A percentile compares a stretch with the other conserved stretches of the same genome.
These are phyloP conservation scores for Huso huso DNA, from an alignment of 2,797 vertebrate species.

Conservation along the genomic window DNA sequence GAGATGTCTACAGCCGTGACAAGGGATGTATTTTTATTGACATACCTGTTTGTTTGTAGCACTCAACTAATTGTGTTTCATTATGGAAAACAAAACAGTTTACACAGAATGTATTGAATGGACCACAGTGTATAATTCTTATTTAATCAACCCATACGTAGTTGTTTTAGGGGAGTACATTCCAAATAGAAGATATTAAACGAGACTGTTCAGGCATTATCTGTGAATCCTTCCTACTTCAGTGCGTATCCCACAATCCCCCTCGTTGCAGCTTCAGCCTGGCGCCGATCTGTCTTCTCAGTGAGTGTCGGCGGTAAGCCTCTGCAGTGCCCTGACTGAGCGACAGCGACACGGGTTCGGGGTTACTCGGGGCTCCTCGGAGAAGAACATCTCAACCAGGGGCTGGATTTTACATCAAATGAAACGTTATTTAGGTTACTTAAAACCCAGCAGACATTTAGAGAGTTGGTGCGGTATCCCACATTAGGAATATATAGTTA, in stretches of 20 bases:
- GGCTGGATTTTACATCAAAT: slow-evolving; percentile 19
- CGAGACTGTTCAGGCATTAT: too few relatives aligned
- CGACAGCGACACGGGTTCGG: slow-evolving; percentile 38
- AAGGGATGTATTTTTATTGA: too few relatives aligned
- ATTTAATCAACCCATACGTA: too few relatives aligned
- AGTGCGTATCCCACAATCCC: slow-evolving; percentile 50
- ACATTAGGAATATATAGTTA: slow-evolving; percentile 2
- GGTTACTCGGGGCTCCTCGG: slow-evolving; percentile 35
- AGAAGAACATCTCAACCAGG: slow-evolving; percentile 26
- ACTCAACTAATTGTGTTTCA: too few relatives aligned
- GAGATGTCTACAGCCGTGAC: too few relatives aligned
- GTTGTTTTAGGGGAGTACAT: too few relatives aligned
- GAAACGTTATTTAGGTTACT: slow-evolving; percentile 2
- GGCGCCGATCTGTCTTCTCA: slow-evolving; percentile 31
- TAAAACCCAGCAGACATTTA: not conserved
- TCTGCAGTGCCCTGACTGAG: slow-evolving; percentile 45
- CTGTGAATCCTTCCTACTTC: too few relatives aligned
- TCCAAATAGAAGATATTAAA: too few relatives aligned
- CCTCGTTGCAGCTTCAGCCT: slow-evolving; percentile 29
- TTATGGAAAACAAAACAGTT: too few relatives aligned
- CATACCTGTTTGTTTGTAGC: too few relatives aligned
- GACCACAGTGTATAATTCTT: too few relatives aligned
- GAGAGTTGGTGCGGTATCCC: slow-evolving; percentile 35
- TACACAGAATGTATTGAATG: too few relatives aligned
- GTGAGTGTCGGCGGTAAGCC: slow-evolving; percentile 32